Evolutionary conservation across 2,113 vertebrate species (phyloP).

Genomic region (Osmerus eperlanus): DNA sequence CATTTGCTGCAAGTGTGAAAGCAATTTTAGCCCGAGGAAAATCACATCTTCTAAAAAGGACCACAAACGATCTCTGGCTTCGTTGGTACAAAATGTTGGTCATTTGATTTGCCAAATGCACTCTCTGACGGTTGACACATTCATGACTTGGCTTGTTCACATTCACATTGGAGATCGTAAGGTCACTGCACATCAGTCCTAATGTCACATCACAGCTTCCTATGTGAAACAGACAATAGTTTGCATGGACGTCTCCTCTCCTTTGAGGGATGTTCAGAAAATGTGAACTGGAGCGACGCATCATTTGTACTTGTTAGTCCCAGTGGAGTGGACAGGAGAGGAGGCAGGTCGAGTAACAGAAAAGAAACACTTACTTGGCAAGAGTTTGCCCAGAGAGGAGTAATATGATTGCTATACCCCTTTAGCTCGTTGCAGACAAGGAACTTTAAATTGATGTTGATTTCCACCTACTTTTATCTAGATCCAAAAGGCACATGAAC

Average conservation of each 20-base stretch:
- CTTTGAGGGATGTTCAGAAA: slow-evolving; percentile 30
- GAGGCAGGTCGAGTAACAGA: slow-evolving; percentile 12
- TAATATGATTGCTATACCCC: no score
- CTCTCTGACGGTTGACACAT: background rate
- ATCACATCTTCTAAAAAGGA: no score
- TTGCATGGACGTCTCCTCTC: slow-evolving; percentile 11
- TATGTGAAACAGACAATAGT: slow-evolving; percentile 9
- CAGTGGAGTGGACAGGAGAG: slow-evolving; percentile 31
- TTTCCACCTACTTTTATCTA: no score
- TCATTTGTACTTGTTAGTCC: slow-evolving; percentile 48
- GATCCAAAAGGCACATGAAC: no score
- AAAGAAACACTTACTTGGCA: slow-evolving; percentile 11
- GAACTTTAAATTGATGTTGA: no score
- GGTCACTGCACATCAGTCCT: background rate
- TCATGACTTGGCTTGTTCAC: background rate
- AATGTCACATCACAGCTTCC: slow-evolving; percentile 3
- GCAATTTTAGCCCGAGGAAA: no score
- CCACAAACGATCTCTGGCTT: no score
- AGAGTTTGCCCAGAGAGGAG: background rate
- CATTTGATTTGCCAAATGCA: background rate
- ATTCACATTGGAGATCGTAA: background rate
- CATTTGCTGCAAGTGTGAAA: no score
- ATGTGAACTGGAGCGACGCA: slow-evolving; percentile 41
- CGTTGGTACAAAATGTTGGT: background rate
- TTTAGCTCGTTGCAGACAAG: no score